Evolutionary conservation across 2,113 vertebrate genomes (phyloP).

Genomic region (Labeo catla): DNA sequence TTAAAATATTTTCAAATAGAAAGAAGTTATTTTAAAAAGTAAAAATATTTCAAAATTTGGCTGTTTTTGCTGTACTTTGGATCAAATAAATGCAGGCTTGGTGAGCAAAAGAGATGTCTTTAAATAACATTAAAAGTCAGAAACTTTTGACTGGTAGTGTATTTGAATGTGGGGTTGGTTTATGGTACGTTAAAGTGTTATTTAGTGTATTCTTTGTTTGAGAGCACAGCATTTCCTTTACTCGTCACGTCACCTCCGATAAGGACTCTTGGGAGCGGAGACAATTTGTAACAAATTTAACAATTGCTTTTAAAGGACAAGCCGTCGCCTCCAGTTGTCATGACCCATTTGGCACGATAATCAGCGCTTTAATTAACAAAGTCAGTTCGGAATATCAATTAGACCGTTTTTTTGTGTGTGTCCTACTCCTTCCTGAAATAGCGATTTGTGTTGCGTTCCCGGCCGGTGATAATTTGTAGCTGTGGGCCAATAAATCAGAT

Average conservation of each 20-base stretch:
- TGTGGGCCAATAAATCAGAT: slow-evolving; percentile 65
- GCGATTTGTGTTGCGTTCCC: slow-evolving; percentile 50
- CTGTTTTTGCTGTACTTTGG: too few species aligned
- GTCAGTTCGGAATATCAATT: slow-evolving; percentile 74
- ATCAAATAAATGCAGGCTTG: too few species aligned
- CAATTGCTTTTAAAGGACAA: slow-evolving; percentile 70
- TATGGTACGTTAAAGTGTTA: slow-evolving; percentile 13
- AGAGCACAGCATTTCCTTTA: slow-evolving; percentile 15
- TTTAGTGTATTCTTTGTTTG: slow-evolving; percentile 4
- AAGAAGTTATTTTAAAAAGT: too few species aligned
- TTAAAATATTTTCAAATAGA: too few species aligned
- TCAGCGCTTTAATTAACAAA: slow-evolving; percentile 75
- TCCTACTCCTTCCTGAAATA: background rate
- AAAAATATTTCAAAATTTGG: too few species aligned
- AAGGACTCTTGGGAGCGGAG: slow-evolving; percentile 27
- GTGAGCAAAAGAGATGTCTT: too few species aligned
- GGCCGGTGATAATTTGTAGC: slow-evolving; percentile 63
- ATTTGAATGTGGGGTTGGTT: background rate
- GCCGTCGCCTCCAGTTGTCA: slow-evolving; percentile 62
- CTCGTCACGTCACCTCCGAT: background rate
- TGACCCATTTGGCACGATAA: slow-evolving; percentile 71
- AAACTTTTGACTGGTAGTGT: too few species aligned
- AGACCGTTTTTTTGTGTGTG: slow-evolving; percentile 60
- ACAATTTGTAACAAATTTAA: slow-evolving; percentile 51
- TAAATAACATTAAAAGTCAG: too few species aligned